Conservation (phyloP, 2,113 vertebrate genomes). For the Rhipidura dahli region DNA sequence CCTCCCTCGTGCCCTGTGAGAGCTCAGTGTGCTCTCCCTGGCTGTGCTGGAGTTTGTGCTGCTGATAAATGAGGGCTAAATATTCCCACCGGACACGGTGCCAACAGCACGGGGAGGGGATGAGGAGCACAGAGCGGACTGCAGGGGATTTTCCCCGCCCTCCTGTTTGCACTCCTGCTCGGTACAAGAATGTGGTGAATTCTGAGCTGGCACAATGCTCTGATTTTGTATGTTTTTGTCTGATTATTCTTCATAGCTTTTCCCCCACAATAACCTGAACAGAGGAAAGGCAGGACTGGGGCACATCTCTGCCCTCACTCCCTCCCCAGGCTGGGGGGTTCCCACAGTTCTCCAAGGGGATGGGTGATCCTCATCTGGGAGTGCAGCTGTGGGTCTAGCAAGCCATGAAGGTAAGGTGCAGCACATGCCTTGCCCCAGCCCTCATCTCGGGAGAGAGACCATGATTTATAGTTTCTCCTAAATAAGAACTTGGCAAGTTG, state of each 20-base stretch:
- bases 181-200: not conserved
- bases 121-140: not conserved
- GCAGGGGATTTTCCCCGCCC: not conserved
- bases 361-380: not conserved
- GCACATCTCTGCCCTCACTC: not conserved
- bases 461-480: not conserved
- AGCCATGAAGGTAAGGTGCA: not conserved
- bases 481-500: not conserved
- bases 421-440: not conserved
- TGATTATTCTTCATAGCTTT: not conserved
- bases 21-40: not conserved
- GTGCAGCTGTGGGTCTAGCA: not conserved
- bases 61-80: not conserved
- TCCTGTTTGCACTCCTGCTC: not conserved
- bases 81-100: not conserved
- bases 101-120: not conserved
- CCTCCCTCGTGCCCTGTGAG: not conserved
- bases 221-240: not conserved
- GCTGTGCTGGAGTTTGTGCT: not conserved
- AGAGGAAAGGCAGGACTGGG: not conserved
- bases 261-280: accelerated
- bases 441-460: not conserved
- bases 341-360: not conserved
- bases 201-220: not conserved
- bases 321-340: accelerated